phyloP scores from a whole-genome alignment of 2,888 invertebrate species.

The Pterostichus niger region DNA sequence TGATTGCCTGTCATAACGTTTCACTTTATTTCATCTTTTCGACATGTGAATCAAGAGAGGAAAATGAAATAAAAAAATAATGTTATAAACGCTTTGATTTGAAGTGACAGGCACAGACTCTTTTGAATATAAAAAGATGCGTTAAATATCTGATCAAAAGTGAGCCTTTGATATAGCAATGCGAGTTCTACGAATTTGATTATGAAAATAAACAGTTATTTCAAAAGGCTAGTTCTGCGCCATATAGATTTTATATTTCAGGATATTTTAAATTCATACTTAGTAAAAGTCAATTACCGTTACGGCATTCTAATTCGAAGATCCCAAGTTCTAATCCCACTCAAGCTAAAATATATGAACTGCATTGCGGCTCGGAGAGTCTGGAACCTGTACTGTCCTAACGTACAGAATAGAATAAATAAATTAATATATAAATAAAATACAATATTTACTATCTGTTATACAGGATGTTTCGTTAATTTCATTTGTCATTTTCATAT shows the following conservation, averaged over 20 bases:
- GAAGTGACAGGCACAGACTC: conserved; percentile 33
- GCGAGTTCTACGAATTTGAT: conserved; percentile 20
- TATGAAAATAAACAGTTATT: conserved; percentile 19
- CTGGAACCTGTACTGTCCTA: too few relatives aligned
- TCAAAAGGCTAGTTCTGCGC: not conserved
- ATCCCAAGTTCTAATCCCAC: too few relatives aligned
- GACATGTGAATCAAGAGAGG: conserved; percentile 45
- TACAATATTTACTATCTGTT: too few relatives aligned
- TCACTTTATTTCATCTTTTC: conserved; percentile 40
- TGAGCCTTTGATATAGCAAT: conserved; percentile 16
- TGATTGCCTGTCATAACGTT: conserved; percentile 46
- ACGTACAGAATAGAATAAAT: too few relatives aligned
- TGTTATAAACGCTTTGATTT: conserved; percentile 55
- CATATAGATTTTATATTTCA: conserved; percentile 8
- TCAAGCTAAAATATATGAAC: too few relatives aligned
- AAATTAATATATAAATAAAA: too few relatives aligned
- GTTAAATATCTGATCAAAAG: conserved; percentile 51
- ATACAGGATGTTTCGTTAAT: too few relatives aligned
- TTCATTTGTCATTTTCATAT: too few relatives aligned
- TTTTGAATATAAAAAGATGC: conserved; percentile 49
- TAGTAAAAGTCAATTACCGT: too few relatives aligned
- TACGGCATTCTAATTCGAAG: too few relatives aligned
- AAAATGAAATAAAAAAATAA: conserved; percentile 56
- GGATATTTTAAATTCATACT: not conserved
- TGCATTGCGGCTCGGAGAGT: too few relatives aligned